These are phyloP conservation scores for Melanerpes formicivorus DNA, from an alignment of 2,113 vertebrate species.

Conservation along the genomic window DNA sequence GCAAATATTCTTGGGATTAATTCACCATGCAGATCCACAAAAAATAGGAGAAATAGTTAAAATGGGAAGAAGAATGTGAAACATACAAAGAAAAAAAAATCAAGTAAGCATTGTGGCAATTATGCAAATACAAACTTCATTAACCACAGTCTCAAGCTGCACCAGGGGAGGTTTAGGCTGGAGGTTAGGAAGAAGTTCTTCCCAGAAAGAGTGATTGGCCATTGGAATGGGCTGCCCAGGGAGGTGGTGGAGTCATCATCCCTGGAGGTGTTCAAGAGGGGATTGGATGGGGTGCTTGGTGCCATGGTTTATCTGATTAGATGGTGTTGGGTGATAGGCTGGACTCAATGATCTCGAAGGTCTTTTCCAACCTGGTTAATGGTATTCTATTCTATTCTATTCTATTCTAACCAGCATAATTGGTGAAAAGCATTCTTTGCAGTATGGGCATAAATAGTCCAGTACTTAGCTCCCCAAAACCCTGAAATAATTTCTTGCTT, in stretches of 20 bases:
- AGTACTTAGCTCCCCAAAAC: not conserved
- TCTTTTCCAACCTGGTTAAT: too few relatives aligned
- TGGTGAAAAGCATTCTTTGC: slow-evolving; percentile 50
- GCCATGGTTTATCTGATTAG: too few relatives aligned
- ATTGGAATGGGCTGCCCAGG: too few relatives aligned
- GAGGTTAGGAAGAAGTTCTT: too few relatives aligned
- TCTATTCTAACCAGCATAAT: not conserved
- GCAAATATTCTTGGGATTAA: slow-evolving; percentile 66
- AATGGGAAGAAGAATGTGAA: slow-evolving; percentile 59
- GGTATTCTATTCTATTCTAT: too few relatives aligned
- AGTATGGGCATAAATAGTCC: not conserved
- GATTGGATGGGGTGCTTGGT: too few relatives aligned
- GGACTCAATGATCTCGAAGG: too few relatives aligned
- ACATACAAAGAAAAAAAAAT: slow-evolving; percentile 48
- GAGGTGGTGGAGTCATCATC: too few relatives aligned
- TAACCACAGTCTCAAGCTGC: not conserved
- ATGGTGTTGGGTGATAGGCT: too few relatives aligned
- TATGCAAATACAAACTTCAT: slow-evolving; percentile 67
- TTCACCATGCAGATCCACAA: slow-evolving; percentile 33
- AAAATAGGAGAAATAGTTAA: slow-evolving; percentile 67
- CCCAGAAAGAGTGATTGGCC: too few relatives aligned
- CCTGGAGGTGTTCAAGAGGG: too few relatives aligned
- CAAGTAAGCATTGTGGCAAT: slow-evolving; percentile 43
- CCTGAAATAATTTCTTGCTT: not conserved
- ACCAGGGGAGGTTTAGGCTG: too few relatives aligned